Evolutionary conservation across 2,888 invertebrate genomes (phyloP).

Genomic region (Drosophila maculinotata): DNA sequence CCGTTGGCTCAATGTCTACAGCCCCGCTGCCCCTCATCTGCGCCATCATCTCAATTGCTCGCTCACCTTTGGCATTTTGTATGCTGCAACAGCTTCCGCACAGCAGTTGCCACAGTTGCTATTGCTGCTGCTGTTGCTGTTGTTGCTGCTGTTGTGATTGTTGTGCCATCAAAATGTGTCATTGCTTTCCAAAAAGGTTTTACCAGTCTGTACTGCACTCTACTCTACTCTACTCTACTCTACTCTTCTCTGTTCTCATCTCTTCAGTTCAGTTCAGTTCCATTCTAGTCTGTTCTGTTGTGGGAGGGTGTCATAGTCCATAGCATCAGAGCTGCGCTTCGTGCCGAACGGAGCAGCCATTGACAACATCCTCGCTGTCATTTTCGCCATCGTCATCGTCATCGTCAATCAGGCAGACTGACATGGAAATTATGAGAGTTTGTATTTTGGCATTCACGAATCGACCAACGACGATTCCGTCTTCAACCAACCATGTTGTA

Average conservation of each 20-base stretch:
- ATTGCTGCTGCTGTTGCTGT: conserved; percentile 17
- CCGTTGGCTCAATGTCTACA: conserved; percentile 32
- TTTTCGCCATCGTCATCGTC: conserved; percentile 38
- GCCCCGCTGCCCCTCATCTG: neutral
- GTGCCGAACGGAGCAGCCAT: conserved; percentile 37
- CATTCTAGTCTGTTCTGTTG: neutral
- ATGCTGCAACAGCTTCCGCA: conserved; percentile 52
- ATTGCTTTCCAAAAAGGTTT: conserved; percentile 49
- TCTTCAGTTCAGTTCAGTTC: no score
- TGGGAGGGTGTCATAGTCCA: conserved; percentile 24
- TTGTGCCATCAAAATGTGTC: conserved; percentile 62
- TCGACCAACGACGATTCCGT: conserved; percentile 44
- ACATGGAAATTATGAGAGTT: conserved; percentile 70
- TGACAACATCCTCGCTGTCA: conserved; percentile 35
- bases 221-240: neutral
- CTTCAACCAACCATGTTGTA: conserved; percentile 23
- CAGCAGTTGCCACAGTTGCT: conserved; percentile 23
- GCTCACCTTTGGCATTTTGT: conserved; percentile 59
- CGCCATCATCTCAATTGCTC: conserved; percentile 24
- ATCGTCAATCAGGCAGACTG: conserved; percentile 66
- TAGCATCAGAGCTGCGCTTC: conserved; percentile 19
- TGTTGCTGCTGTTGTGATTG: conserved; percentile 52
- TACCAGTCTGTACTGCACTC: neutral
- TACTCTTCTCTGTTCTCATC: neutral
- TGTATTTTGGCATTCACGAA: conserved; percentile 63